A percentile compares a stretch with the other conserved stretches of the same genome.
Conservation (phyloP, 2,888 invertebrate species). For the Petrolisthes manimaculis region DNA sequence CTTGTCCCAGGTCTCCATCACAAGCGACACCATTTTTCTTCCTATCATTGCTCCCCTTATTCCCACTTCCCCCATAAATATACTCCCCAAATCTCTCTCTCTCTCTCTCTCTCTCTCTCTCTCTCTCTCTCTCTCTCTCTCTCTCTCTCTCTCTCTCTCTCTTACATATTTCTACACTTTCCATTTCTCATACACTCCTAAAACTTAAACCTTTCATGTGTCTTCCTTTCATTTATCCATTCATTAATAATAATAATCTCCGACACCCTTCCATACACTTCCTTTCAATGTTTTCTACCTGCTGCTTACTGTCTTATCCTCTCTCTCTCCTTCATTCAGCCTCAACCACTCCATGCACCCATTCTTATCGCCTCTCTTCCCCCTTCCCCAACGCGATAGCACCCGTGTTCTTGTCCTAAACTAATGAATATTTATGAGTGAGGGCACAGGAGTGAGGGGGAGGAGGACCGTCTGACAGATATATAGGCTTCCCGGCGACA, state of each 20-base stretch:
- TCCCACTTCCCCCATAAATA: neutral
- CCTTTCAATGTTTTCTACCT: neutral
- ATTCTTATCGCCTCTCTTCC: neutral
- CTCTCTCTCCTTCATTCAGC: neutral
- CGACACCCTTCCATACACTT: neutral
- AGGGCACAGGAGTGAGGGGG: neutral
- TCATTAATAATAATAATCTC: neutral
- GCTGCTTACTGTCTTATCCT: neutral
- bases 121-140: conserved; percentile 15
- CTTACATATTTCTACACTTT: neutral
- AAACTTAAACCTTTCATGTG: neutral
- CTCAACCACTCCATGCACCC: no score
- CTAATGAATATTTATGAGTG: conserved; percentile 9
- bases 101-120: neutral
- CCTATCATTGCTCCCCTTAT: no score
- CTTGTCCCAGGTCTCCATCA: no score
- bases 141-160: conserved; percentile 16
- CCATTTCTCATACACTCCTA: neutral
- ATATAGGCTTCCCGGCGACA: neutral
- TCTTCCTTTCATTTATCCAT: neutral
- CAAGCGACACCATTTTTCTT: no score
- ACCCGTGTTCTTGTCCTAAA: neutral
- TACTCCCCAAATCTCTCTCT: neutral
- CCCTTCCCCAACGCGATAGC: neutral
- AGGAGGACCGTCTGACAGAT: neutral